Base-by-base conservation (phyloP, 2,888 invertebrate genomes). In the Tipula helvola region DNA sequence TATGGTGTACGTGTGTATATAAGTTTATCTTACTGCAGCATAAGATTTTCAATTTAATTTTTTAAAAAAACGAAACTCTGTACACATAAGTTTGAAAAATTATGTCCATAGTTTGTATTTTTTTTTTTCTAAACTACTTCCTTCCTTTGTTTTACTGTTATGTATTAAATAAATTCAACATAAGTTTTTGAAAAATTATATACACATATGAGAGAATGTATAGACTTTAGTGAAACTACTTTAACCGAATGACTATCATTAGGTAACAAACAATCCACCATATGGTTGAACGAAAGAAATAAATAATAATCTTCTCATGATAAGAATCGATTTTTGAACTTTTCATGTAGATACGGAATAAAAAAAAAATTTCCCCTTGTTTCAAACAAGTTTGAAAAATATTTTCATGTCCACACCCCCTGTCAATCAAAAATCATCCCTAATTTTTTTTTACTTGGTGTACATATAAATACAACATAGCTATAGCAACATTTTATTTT, bases 351-450 rank as follows among this genome's bases (percentile, higher is more conserved):
- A 47, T n/a, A 0, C 39, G 39, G 39, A 39, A 39, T 39, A 39
- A 39, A 10, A 71, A 71, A 71, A 18, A 71, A 71, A 28, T 10
- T 71, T 71, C 71, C 71, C 71, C 71, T 71, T 71, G 71, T 71
- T 71, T 28, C 71, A 71, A 71, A 57, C 52, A 57, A 57, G 52
- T 57, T 57, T 57, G 52, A 57, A 57, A 71, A 71, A 71, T 71
- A 71, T 71, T 71, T 71, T 71, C 71, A 83, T 88, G 88, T 88
- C 88, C 88, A 88, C 88, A 88, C 88, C 88, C 88, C 88, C 88
- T 88, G 88, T 88, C 88, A 88, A 88, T 88, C 88, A 88, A 87
- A 86, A 87, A 88, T 88, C 88, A 88, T 87, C 88, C 88, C 88
- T 88, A 52, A 71, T 71, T 71, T 71, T 71, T 71, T 28, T 71